Conservation (phyloP, 2,113 vertebrate genomes). For the Phyllostomus hastatus region DNA sequence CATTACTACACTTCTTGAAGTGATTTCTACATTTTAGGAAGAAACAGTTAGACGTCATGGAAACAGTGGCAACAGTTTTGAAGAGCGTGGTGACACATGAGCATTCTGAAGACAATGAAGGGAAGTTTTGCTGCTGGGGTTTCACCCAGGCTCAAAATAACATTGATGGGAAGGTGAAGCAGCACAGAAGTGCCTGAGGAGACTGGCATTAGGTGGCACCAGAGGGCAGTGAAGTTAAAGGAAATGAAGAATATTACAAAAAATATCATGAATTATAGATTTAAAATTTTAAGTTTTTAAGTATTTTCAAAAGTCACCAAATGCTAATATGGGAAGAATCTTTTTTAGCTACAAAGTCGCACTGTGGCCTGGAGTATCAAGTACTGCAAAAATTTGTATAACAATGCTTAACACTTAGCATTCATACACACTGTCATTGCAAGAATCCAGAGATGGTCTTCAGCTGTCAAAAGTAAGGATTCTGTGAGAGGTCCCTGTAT, state of each 20-base stretch:
- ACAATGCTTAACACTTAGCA: neutral
- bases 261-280: neutral
- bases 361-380: neutral
- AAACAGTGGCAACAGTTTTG: slow-evolving; percentile 10
- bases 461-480: neutral
- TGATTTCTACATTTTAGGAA: neutral
- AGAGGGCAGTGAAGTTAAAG: slow-evolving; percentile 52
- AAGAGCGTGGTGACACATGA: slow-evolving; percentile 5
- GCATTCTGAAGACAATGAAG: slow-evolving; percentile 36
- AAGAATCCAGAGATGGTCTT: neutral
- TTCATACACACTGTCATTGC: neutral
- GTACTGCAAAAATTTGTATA: neutral
- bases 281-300: neutral
- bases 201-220: slow-evolving; percentile 52
- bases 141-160: slow-evolving; percentile 11
- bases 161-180: neutral
- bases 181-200: neutral
- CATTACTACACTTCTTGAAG: neutral
- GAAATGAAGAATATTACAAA: neutral
- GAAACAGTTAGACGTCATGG: slow-evolving; percentile 28
- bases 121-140: slow-evolving; percentile 48
- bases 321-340: neutral
- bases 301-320: neutral
- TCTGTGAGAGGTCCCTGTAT: neutral
- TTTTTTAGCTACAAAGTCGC: neutral